A percentile compares a stretch with the other conserved stretches of the same genome.
phyloP scores from a whole-genome alignment of 2,113 vertebrate species.

The Dipodomys stephensi region DNA sequence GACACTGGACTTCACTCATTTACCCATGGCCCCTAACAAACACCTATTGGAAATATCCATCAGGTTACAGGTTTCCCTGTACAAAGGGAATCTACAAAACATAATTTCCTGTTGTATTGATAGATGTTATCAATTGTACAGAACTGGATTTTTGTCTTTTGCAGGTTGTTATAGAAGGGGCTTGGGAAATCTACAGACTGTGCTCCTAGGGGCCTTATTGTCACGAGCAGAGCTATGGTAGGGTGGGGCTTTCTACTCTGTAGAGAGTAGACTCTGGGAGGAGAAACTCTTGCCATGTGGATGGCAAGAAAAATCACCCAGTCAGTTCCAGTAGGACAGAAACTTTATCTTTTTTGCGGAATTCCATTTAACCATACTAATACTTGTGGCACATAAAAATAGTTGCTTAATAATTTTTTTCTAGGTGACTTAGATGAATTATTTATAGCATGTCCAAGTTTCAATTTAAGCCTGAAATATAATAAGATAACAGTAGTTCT shows the following conservation, averaged over 20 bases:
- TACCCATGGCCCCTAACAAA: neutral
- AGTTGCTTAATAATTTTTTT: neutral
- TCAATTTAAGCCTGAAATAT: slow-evolving; percentile 17
- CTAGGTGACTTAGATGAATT: neutral
- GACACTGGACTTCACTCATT: too few species aligned
- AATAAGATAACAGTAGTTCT: neutral
- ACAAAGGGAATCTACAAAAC: neutral
- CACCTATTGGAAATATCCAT: neutral
- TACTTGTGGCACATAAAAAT: neutral
- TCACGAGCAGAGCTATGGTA: neutral
- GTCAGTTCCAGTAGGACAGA: neutral
- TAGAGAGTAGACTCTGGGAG: neutral
- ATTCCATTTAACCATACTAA: neutral
- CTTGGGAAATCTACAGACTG: neutral
- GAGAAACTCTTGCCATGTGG: neutral
- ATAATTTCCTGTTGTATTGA: neutral
- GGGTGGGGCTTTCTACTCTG: neutral
- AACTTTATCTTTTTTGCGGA: neutral
- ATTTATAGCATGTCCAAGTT: slow-evolving; percentile 11
- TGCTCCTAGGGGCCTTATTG: neutral
- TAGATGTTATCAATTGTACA: neutral
- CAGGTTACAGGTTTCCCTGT: neutral
- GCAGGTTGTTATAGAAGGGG: neutral
- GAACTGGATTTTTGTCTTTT: neutral
- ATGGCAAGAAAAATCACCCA: neutral